phyloP scores from a whole-genome alignment of 2,113 vertebrate species.

The Tamias sibiricus region DNA sequence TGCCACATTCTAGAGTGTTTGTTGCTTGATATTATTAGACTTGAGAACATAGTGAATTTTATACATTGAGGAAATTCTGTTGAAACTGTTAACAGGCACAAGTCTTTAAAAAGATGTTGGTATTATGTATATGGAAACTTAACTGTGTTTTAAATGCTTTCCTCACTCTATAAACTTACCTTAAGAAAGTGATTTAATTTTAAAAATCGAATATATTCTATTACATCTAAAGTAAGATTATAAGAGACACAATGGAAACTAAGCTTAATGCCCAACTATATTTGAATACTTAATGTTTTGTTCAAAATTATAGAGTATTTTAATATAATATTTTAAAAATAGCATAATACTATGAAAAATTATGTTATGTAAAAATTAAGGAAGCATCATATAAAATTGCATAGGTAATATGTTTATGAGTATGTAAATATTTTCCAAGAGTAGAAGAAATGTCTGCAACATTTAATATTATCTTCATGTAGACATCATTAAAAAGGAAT shows the following conservation, averaged over 20 bases:
- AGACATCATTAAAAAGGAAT: conserved; percentile 25
- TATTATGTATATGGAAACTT: not conserved
- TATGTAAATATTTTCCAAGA: not conserved
- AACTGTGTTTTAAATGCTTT: not conserved
- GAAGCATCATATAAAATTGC: not conserved
- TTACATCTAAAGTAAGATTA: not conserved
- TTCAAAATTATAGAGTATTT: conserved; percentile 6
- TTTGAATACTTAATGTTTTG: not conserved
- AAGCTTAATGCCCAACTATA: not conserved
- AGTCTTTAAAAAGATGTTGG: not conserved
- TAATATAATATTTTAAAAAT: not conserved
- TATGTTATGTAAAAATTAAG: not conserved
- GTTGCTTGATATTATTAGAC: not conserved
- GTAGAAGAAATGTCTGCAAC: not conserved
- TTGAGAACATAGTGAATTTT: not conserved
- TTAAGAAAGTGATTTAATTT: not conserved
- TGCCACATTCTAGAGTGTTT: not conserved
- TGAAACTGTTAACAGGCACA: not conserved
- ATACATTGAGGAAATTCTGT: not conserved
- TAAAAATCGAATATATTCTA: not conserved
- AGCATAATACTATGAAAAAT: not conserved
- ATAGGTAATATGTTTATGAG: not conserved
- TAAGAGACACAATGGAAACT: not conserved
- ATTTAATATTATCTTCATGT: not conserved
- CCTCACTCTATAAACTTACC: not conserved